A percentile compares a stretch with the other conserved stretches of the same genome.
These are phyloP conservation scores for Tupiocoris notatus DNA, from an alignment of 2,888 invertebrate species.

Conservation along the genomic window DNA sequence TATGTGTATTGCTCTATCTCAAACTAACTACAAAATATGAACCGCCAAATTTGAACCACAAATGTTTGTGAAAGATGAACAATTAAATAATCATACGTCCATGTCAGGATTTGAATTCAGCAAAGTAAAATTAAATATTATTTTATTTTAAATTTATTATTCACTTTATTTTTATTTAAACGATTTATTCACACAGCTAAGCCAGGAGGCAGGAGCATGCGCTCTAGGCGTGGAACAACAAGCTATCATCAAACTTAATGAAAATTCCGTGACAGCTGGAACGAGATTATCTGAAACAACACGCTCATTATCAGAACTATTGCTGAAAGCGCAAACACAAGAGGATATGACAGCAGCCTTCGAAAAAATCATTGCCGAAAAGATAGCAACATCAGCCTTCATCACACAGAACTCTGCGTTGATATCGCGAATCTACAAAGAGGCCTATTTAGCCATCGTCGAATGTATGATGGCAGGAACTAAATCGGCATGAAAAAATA, in stretches of 20 bases:
- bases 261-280: not conserved
- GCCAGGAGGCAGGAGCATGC: not conserved
- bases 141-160: too few species aligned
- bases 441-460: too few species aligned
- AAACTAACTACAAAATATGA: not conserved
- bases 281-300: not conserved
- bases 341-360: not conserved
- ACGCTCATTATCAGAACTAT: not conserved
- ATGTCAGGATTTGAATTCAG: too few species aligned
- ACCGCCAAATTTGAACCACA: too few species aligned
- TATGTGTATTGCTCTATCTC: not conserved
- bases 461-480: too few species aligned
- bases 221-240: not conserved
- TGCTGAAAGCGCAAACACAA: not conserved
- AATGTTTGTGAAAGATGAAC: too few species aligned
- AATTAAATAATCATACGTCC: too few species aligned
- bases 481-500: too few species aligned
- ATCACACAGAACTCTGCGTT: too few species aligned
- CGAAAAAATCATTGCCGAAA: not conserved
- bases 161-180: too few species aligned
- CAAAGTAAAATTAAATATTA: too few species aligned
- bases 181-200: not conserved
- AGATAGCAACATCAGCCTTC: not conserved
- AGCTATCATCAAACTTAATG: not conserved
- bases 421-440: too few species aligned